A percentile compares a stretch with the other conserved stretches of the same genome.
Evolutionary conservation across 1,140 invertebrate genomes (phyloP).

Genomic region (Eurosta solidaginis): DNA sequence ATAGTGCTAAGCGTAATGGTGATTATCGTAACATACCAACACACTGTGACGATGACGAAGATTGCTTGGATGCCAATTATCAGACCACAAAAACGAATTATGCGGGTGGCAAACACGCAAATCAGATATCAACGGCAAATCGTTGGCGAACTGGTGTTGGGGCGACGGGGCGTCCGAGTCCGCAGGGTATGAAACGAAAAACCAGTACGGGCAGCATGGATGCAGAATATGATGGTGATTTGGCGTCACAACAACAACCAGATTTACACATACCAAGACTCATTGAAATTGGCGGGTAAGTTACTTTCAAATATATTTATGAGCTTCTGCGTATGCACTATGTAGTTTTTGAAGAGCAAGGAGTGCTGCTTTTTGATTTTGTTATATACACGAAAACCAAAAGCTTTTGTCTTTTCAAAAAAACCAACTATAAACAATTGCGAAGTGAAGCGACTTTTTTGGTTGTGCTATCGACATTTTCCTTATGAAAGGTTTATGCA

Average conservation of each 20-base stretch:
- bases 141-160: slow-evolving; percentile 40
- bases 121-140: slow-evolving; percentile 33
- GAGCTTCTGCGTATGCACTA: no score
- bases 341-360: no score
- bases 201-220: background rate
- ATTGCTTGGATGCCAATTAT: slow-evolving; percentile 65
- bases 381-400: no score
- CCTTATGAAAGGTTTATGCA: no score
- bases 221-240: background rate
- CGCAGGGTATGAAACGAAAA: slow-evolving; percentile 34
- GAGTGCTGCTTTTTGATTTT: no score
- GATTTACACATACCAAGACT: slow-evolving; percentile 67
- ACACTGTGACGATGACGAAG: slow-evolving; percentile 62
- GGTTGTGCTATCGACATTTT: no score
- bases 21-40: slow-evolving; percentile 73
- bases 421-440: no score
- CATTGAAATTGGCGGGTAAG: slow-evolving; percentile 62
- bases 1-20: slow-evolving; percentile 63
- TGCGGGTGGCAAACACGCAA: slow-evolving; percentile 46
- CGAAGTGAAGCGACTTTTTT: no score
- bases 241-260: slow-evolving; percentile 54
- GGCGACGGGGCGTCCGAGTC: slow-evolving; percentile 34
- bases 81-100: background rate
- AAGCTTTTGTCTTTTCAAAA: no score
- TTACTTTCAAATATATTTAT: background rate